Percentiles rank a stretch among this genome's conserved stretches.
phyloP scores from a whole-genome alignment of 1,140 invertebrate genomes.

The Philotrypesis tridentata region DNA sequence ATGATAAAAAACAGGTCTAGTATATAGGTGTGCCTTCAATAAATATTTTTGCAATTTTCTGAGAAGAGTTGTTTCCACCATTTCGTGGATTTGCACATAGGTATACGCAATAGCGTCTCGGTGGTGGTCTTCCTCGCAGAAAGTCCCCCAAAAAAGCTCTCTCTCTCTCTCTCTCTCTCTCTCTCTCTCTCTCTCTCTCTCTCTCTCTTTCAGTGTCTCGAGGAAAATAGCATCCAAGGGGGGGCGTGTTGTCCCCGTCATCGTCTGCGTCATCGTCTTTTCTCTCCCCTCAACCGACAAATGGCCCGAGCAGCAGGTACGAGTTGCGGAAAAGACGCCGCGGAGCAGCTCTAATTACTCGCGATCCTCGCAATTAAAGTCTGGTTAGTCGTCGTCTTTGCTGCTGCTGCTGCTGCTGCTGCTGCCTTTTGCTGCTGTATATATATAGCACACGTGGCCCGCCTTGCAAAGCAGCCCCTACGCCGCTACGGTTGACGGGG shows the following conservation, averaged over 20 bases:
- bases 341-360: constrained; percentile 35
- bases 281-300: neutral
- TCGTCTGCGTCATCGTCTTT: neutral
- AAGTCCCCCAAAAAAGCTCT: neutral
- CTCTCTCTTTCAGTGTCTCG: too few relatives aligned
- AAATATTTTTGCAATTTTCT: too few relatives aligned
- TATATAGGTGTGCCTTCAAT: too few relatives aligned
- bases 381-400: constrained; percentile 50
- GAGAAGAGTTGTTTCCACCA: too few relatives aligned
- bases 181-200: too few relatives aligned
- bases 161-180: neutral
- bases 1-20: too few relatives aligned
- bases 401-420: neutral
- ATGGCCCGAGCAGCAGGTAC: neutral
- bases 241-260: neutral
- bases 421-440: neutral
- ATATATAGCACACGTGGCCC: constrained; percentile 48
- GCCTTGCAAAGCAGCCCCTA: constrained; percentile 44
- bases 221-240: neutral
- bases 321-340: neutral
- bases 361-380: constrained; percentile 58
- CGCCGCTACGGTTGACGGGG: neutral
- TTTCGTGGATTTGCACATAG: too few relatives aligned
- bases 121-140: too few relatives aligned
- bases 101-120: too few relatives aligned